Percentiles rank a stretch among this genome's conserved stretches.
phyloP scores from a whole-genome alignment of 2,113 vertebrate species.

The Sprattus sprattus region DNA sequence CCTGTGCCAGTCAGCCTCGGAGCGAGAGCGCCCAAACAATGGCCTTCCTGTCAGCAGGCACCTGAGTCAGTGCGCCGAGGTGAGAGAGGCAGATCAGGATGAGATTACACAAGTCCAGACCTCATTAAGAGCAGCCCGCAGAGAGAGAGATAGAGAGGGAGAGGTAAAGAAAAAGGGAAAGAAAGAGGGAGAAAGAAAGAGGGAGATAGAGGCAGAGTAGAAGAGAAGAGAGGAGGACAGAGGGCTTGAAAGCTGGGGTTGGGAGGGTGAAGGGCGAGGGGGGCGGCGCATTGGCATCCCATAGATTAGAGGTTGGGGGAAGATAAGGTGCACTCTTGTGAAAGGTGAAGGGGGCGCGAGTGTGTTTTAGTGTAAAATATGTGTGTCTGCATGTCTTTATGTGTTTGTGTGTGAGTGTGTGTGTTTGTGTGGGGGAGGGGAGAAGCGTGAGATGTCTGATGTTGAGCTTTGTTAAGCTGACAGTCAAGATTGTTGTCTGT shows the following conservation, averaged over 20 bases:
- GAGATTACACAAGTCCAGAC: conserved; percentile 42
- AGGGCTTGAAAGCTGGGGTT: background rate
- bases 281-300: background rate
- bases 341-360: background rate
- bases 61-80: conserved; percentile 40
- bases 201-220: background rate
- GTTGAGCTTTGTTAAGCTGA: conserved; percentile 15
- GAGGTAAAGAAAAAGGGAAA: background rate
- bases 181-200: background rate
- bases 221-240: background rate
- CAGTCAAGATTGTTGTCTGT: conserved; percentile 14
- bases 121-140: conserved; percentile 11
- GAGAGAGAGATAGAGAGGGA: background rate
- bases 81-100: conserved; percentile 34
- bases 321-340: background rate
- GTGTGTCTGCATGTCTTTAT: background rate
- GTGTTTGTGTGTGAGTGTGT: background rate
- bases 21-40: conserved; percentile 36
- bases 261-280: background rate
- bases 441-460: background rate
- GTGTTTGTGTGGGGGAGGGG: background rate
- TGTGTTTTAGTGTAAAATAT: background rate
- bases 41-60: conserved; percentile 41
- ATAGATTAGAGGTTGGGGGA: background rate
- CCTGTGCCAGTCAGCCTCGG: conserved; percentile 39